These are phyloP conservation scores for Norana najaformis DNA, from an alignment of 2,888 invertebrate genomes.

Conservation along the genomic window DNA sequence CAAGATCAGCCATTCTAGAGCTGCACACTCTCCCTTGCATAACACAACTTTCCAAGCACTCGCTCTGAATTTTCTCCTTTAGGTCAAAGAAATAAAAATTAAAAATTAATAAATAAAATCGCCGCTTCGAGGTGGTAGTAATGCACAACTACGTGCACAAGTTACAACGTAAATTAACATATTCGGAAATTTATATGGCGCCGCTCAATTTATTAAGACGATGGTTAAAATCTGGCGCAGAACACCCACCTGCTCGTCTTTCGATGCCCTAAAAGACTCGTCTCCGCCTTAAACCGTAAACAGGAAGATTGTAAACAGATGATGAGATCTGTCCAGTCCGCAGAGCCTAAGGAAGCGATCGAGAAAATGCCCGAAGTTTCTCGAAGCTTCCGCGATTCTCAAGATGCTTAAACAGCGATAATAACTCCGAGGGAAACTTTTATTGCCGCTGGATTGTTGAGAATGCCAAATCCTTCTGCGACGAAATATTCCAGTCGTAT, in stretches of 20 bases:
- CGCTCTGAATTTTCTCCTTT: neutral
- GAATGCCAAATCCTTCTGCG: conserved; percentile 13
- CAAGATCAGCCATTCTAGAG: neutral
- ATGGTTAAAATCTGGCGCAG: neutral
- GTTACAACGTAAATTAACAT: neutral
- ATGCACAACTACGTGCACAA: neutral
- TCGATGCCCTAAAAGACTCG: neutral
- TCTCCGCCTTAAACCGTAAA: neutral
- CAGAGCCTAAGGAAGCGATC: conserved; percentile 5
- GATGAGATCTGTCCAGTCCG: neutral
- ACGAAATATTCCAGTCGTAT: neutral
- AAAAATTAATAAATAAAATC: neutral
- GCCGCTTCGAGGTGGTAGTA: neutral
- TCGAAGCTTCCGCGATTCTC: neutral
- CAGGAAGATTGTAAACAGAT: neutral
- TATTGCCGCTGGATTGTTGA: neutral
- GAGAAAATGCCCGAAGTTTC: neutral
- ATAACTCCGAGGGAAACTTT: neutral
- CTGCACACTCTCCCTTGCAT: neutral
- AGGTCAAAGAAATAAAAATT: no score
- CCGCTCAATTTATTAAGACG: no score
- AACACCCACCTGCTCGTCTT: neutral
- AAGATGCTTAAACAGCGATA: neutral
- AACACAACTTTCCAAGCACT: no score
- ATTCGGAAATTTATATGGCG: neutral